phyloP scores from a whole-genome alignment of 1,140 invertebrate genomes.

The Phenacoccus solenopsis region DNA sequence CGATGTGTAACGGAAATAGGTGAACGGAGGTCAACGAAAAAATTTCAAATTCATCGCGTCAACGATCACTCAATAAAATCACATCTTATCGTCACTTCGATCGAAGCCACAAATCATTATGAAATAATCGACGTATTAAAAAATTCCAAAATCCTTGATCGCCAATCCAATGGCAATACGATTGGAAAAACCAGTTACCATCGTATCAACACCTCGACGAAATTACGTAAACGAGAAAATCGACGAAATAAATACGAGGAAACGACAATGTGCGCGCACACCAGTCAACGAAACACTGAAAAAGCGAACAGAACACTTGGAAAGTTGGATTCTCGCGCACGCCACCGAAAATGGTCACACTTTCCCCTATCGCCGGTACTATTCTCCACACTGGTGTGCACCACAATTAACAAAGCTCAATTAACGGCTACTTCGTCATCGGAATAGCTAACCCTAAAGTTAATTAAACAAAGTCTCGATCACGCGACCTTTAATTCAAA shows the following conservation, averaged over 20 bases:
- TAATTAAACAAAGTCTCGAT: background rate
- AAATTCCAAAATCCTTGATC: background rate
- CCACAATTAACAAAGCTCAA: slow-evolving; percentile 1
- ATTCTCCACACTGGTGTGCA: background rate
- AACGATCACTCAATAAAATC: background rate
- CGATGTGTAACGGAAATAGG: background rate
- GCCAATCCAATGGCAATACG: too few relatives aligned
- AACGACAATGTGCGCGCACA: background rate
- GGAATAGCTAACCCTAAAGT: background rate
- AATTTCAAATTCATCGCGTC: background rate
- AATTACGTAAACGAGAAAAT: background rate
- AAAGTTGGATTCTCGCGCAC: background rate
- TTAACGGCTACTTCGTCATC: slow-evolving; percentile 1
- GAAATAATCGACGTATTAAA: background rate
- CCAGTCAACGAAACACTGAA: background rate
- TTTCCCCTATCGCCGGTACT: background rate
- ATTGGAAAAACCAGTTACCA: background rate
- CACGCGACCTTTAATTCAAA: slow-evolving; percentile 1
- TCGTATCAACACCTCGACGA: background rate
- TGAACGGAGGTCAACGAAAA: background rate
- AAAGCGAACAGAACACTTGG: background rate
- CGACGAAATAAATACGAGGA: background rate
- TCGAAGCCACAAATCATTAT: background rate
- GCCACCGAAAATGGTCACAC: background rate
- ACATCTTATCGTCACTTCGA: background rate